phyloP scores from a whole-genome alignment of 2,888 invertebrate genomes.

The Clitarchus hookeri region DNA sequence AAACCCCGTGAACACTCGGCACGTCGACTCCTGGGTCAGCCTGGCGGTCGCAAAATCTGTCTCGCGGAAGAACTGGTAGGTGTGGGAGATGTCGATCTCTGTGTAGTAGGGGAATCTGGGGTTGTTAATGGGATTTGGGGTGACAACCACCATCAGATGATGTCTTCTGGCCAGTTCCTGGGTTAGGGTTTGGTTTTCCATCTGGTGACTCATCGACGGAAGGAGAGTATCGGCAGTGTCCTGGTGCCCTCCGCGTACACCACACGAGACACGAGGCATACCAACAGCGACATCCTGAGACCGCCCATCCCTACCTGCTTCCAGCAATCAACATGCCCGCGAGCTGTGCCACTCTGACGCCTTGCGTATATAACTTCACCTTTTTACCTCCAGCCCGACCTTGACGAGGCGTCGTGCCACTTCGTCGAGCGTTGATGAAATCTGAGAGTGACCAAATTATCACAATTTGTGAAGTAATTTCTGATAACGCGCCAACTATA shows the following conservation, averaged over 20 bases:
- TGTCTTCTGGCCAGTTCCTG: slow-evolving; percentile 55
- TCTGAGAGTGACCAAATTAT: no score
- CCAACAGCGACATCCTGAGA: not conserved
- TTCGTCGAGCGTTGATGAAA: no score
- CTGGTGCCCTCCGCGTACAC: slow-evolving; percentile 47
- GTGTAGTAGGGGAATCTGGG: slow-evolving; percentile 29
- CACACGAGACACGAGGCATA: not conserved
- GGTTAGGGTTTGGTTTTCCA: slow-evolving; percentile 55
- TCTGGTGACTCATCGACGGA: slow-evolving; percentile 58
- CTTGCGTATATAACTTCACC: no score
- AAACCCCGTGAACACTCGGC: slow-evolving; percentile 3
- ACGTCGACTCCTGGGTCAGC: not conserved
- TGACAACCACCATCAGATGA: slow-evolving; percentile 56
- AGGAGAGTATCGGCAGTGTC: slow-evolving; percentile 55
- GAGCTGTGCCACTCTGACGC: no score
- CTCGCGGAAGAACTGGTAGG: slow-evolving; percentile 24
- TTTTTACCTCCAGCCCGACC: no score
- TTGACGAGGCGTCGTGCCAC: no score
- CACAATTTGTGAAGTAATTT: no score
- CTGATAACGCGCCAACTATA: no score
- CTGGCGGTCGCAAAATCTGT: not conserved
- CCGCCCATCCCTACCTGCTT: not conserved
- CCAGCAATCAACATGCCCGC: no score
- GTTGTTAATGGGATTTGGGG: slow-evolving; percentile 52
- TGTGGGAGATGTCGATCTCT: slow-evolving; percentile 31